phyloP scores from a whole-genome alignment of 1,140 invertebrate species.

The Adelges cooleyi region DNA sequence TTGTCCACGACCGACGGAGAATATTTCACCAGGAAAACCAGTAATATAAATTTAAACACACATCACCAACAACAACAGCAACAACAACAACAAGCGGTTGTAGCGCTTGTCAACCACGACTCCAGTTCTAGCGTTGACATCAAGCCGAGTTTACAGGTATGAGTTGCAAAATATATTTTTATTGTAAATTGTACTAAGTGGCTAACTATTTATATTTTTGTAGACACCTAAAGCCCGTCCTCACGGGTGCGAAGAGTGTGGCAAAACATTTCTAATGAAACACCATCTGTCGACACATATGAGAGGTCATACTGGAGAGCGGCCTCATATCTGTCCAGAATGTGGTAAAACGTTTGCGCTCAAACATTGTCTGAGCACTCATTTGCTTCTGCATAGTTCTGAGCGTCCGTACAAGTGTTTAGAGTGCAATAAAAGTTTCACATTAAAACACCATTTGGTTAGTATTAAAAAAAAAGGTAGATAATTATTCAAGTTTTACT shows the following conservation, averaged over 20 bases:
- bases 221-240: slow-evolving; percentile 51
- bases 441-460: slow-evolving; percentile 47
- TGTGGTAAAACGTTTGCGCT: slow-evolving; percentile 77
- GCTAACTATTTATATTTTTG: not conserved
- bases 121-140: slow-evolving; percentile 16
- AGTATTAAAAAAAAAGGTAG: slow-evolving; percentile 23
- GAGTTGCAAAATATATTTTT: not conserved
- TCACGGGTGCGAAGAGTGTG: slow-evolving; percentile 67
- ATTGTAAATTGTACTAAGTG: not conserved
- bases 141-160: slow-evolving; percentile 4
- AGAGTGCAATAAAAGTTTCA: slow-evolving; percentile 78
- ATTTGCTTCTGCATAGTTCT: slow-evolving; percentile 64
- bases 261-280: slow-evolving; percentile 69
- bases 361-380: slow-evolving; percentile 68
- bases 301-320: slow-evolving; percentile 51
- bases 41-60: slow-evolving; percentile 8
- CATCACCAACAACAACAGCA: slow-evolving; percentile 21
- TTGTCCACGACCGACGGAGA: slow-evolving; percentile 32
- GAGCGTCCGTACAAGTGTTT: slow-evolving; percentile 69
- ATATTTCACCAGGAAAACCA: slow-evolving; percentile 33
- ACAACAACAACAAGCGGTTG: slow-evolving; percentile 17
- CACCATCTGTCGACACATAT: slow-evolving; percentile 70
- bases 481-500: not conserved
- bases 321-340: slow-evolving; percentile 68
- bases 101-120: not conserved